A percentile compares a stretch with the other conserved stretches of the same genome.
phyloP scores from a whole-genome alignment of 2,888 invertebrate species.

The Uropetala carovei region DNA sequence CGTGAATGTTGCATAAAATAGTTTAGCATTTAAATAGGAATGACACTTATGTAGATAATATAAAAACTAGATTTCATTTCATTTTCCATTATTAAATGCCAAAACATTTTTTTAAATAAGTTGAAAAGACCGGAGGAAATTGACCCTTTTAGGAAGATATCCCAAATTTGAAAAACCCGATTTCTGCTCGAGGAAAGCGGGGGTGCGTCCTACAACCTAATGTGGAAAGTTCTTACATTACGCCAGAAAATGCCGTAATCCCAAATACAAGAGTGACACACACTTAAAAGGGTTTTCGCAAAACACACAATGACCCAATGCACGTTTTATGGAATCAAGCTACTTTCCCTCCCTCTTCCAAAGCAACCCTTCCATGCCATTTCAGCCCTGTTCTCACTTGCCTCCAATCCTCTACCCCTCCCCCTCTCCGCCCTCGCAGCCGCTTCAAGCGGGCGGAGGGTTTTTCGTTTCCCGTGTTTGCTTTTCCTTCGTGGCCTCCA shows the following conservation, averaged over 20 bases:
- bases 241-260: not conserved
- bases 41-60: no score
- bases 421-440: not conserved
- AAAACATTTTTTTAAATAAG: no score
- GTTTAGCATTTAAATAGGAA: no score
- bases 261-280: constrained; percentile 38
- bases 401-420: not conserved
- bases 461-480: constrained; percentile 5
- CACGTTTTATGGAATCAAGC: constrained; percentile 37
- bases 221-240: not conserved
- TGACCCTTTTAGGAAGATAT: no score
- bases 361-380: not conserved
- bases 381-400: not conserved
- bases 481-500: not conserved
- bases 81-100: no score
- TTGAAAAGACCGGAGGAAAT: no score
- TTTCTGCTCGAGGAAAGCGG: not conserved
- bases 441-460: not conserved
- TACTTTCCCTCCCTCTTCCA: not conserved
- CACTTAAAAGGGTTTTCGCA: constrained; percentile 41
- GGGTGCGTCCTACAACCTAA: not conserved
- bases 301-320: constrained; percentile 55
- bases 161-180: no score
- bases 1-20: no score
- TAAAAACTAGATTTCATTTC: no score